Base-by-base conservation (phyloP, 2,888 invertebrate genomes). In the Euzetes globulus region DNA sequence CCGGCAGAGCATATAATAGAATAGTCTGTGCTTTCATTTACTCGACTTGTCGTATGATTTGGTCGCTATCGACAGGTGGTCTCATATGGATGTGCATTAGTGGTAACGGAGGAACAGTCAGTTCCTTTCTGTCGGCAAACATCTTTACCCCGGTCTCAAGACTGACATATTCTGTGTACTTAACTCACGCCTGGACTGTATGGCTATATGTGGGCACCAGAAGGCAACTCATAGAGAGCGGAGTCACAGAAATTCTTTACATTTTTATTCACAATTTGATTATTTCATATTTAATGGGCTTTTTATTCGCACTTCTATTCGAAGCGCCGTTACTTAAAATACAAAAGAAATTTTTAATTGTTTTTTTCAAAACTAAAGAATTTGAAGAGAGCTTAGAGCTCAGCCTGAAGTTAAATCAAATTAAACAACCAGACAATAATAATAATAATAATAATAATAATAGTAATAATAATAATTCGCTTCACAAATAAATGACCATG, bases 31-130 rank as follows among this genome's bases (percentile, higher is more conserved):
- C 70, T 11, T 5, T 70, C 6, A 45, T 25, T 17, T 47, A 41
- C 3, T 25, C 70, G 2, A 25, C 45, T 1, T 19, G 47, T 45
- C 22, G 41, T 15, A 2, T 70, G 1, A 25, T 70, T 22, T 70
- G 70, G 70, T 45, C 45, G 5, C 0, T 27, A 47, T 45, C 25
- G 22, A 11, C 47, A 13, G 25, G 47, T 6, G 3, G 15, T 1
- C 19, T 70, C 22, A 70, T 70, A 11, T 70, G 70, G 70, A 13
- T 72, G 33, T 72, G 72, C 25, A 25, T 71, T 1, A 74, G 68
- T 50, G 70, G 70, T 17, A 74, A 74, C 25, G 74, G 74, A 25
- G 77, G 77, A 4, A 29, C 72, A 17, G 22, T 77, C 13, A 71
- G 73, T n/a, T 5, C 45, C 6, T 72, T 77, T 9, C 63, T 77